A percentile compares a stretch with the other conserved stretches of the same genome.
Conservation (phyloP, 2,888 invertebrate genomes). For the Strigamia maritima region DNA sequence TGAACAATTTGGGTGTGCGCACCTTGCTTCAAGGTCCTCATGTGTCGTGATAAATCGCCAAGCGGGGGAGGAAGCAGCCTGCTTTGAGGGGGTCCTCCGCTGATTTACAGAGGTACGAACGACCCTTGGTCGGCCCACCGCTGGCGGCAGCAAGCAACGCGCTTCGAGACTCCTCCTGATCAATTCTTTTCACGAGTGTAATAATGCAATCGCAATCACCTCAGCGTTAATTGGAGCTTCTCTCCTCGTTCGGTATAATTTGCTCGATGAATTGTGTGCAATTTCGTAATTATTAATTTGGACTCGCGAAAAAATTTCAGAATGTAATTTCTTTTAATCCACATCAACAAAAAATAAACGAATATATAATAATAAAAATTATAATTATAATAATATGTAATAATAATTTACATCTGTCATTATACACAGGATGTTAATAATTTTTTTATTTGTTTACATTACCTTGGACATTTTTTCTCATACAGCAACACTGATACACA, state of each 20-base stretch:
- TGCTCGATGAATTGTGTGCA: neutral
- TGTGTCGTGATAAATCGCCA: conserved; percentile 27
- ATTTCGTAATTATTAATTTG: conserved; percentile 2
- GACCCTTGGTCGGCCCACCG: conserved; percentile 28
- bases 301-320: conserved; percentile 5
- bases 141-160: conserved; percentile 14
- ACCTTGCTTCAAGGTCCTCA: conserved; percentile 31
- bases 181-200: conserved; percentile 10
- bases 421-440: conserved; percentile 27
- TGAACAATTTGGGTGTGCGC: conserved; percentile 28
- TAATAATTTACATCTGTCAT: conserved; percentile 34
- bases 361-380: conserved; percentile 15
- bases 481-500: conserved; percentile 30
- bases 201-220: neutral
- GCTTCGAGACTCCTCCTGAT: conserved; percentile 20
- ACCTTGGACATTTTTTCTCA: conserved; percentile 32
- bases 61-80: conserved; percentile 27
- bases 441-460: conserved; percentile 22
- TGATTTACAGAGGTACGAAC: conserved; percentile 16
- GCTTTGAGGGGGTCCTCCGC: conserved; percentile 13
- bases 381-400: neutral
- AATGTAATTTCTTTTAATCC: conserved; percentile 24
- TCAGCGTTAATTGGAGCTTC: neutral
- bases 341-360: conserved; percentile 17
- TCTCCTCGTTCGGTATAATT: neutral